Conservation (phyloP, 2,113 vertebrate species). For the Micromys minutus region DNA sequence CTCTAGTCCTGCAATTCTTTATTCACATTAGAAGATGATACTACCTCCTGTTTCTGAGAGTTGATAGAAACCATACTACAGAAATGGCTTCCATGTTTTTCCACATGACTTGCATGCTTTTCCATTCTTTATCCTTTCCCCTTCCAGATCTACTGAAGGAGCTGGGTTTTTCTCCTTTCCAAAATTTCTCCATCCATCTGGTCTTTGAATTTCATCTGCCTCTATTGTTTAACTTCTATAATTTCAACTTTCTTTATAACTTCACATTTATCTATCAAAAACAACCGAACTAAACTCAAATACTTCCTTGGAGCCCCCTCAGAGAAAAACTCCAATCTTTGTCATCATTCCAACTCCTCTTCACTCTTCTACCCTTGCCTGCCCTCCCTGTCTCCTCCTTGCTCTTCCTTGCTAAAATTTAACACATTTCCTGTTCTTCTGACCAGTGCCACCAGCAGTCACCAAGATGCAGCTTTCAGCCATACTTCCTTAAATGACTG, state of each 20-base stretch:
- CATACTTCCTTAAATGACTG: not conserved
- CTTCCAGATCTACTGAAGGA: not conserved
- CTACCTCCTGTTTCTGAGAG: not conserved
- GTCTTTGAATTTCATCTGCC: not conserved
- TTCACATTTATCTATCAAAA: conserved; percentile 2
- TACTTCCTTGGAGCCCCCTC: not conserved
- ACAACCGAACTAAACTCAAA: not conserved
- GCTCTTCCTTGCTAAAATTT: not conserved
- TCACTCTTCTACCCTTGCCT: not conserved
- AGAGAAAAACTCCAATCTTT: not conserved
- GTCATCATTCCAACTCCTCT: not conserved
- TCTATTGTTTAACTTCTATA: not conserved
- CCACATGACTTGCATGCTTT: not conserved
- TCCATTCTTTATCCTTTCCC: not conserved
- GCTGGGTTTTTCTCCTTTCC: not conserved
- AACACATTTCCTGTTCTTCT: not conserved
- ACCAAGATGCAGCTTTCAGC: not conserved
- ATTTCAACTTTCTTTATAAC: not conserved
- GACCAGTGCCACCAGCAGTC: not conserved
- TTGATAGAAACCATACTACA: not conserved
- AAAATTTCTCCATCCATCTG: not conserved
- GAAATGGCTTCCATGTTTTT: not conserved
- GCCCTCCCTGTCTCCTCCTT: not conserved
- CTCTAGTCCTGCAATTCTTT: not conserved
- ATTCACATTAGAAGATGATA: not conserved